Percentiles rank a stretch among this genome's conserved stretches.
phyloP scores from a whole-genome alignment of 2,113 vertebrate genomes.

The Mellivora capensis region DNA sequence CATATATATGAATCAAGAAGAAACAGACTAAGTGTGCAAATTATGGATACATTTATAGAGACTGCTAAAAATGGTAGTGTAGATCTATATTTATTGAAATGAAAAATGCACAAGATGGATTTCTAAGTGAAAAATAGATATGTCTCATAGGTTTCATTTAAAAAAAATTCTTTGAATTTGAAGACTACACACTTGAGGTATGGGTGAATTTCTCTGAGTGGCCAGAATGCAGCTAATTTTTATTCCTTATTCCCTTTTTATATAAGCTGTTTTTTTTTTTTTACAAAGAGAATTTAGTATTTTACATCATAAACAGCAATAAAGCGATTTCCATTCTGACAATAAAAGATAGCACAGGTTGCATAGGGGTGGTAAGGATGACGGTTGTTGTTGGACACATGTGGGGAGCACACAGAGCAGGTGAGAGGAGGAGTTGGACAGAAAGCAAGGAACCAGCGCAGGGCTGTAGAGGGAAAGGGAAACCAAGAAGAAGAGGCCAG shows the following conservation, averaged over 20 bases:
- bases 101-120: conserved; percentile 55
- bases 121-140: conserved; percentile 59
- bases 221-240: neutral
- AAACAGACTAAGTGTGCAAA: conserved; percentile 63
- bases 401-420: neutral
- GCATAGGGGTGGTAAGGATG: neutral
- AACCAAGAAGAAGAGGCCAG: neutral
- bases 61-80: conserved; percentile 56
- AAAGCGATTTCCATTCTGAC: conserved; percentile 10
- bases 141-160: conserved; percentile 25
- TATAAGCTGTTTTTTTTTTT: neutral
- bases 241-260: conserved; percentile 14
- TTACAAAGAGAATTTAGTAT: neutral
- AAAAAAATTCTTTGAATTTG: conserved; percentile 12
- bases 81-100: conserved; percentile 67
- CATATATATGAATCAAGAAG: conserved; percentile 2
- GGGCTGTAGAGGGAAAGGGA: neutral
- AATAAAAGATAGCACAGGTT: neutral
- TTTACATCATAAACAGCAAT: neutral
- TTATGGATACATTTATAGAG: conserved; percentile 68
- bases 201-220: neutral
- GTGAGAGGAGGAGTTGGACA: neutral
- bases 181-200: conserved; percentile 1
- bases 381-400: neutral
- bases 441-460: neutral